A percentile compares a stretch with the other conserved stretches of the same genome.
Conservation (phyloP, 1,140 invertebrate genomes). For the Rhizoglyphus robini region DNA sequence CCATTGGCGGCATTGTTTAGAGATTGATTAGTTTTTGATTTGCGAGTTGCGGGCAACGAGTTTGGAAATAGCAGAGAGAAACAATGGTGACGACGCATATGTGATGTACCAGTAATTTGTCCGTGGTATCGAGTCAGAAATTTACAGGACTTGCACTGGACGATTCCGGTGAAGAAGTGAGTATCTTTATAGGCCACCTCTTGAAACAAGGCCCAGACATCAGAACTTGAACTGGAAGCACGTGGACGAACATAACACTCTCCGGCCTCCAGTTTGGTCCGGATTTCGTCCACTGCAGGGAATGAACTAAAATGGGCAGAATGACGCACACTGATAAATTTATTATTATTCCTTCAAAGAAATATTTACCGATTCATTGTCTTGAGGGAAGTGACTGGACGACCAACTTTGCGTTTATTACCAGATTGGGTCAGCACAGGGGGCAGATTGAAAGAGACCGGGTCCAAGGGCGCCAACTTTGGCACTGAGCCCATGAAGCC, state of each 20-base stretch:
- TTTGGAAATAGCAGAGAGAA: slow-evolving; percentile 16
- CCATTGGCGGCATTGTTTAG: neutral
- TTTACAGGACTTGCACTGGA: slow-evolving; percentile 18
- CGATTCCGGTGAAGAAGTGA: slow-evolving; percentile 20
- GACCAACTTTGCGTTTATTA: slow-evolving; percentile 17
- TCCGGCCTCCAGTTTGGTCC: slow-evolving; percentile 6
- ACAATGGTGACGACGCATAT: slow-evolving; percentile 21
- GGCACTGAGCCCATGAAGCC: neutral
- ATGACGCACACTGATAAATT: neutral
- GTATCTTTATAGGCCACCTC: slow-evolving; percentile 16
- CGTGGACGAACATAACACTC: slow-evolving; percentile 18
- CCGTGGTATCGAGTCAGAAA: slow-evolving; percentile 22
- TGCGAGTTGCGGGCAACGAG: neutral
- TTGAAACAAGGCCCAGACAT: slow-evolving; percentile 21
- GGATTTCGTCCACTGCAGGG: slow-evolving; percentile 17
- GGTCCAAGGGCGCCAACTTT: neutral
- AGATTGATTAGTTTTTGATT: neutral
- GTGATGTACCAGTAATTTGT: slow-evolving; percentile 22
- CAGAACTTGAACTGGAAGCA: slow-evolving; percentile 12
- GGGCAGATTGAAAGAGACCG: neutral
- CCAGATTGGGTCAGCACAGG: neutral
- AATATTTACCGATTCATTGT: slow-evolving; percentile 15
- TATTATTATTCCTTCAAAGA: too few species aligned
- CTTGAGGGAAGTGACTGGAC: slow-evolving; percentile 13
- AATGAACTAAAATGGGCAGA: too few species aligned